A percentile compares a stretch with the other conserved stretches of the same genome.
Conservation (phyloP, 2,888 invertebrate species). For the Euzetes globulus region DNA sequence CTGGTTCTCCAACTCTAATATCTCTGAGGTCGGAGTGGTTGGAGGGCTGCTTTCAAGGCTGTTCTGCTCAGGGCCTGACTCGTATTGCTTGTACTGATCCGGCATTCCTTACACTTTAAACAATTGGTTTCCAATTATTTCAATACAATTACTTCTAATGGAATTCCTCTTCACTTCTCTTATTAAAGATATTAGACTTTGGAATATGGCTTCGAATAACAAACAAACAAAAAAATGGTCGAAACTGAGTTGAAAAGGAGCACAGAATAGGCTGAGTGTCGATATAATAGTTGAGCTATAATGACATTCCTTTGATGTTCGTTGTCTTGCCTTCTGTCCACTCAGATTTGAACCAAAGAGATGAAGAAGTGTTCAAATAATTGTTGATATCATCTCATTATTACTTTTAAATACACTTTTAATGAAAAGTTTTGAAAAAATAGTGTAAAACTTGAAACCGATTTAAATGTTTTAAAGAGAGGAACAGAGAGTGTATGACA, state of each 20-base stretch:
- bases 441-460: neutral
- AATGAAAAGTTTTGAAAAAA: neutral
- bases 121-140: neutral
- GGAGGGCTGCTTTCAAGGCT: constrained; percentile 9
- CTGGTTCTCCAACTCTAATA: neutral
- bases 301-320: neutral
- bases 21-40: constrained; percentile 17
- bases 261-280: neutral
- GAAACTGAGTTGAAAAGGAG: no score
- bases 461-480: neutral
- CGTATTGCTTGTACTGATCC: constrained; percentile 6
- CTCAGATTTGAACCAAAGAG: neutral
- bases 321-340: no score
- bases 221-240: no score
- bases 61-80: neutral
- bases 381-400: neutral
- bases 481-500: neutral
- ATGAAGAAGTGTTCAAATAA: neutral
- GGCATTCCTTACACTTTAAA: neutral
- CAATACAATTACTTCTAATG: no score
- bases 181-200: no score
- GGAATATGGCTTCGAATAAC: no score
- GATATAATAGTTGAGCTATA: neutral
- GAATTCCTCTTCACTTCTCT: no score
- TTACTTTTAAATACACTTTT: neutral